phyloP scores from a whole-genome alignment of 2,113 vertebrate species.

The Lepidothrix coronata region DNA sequence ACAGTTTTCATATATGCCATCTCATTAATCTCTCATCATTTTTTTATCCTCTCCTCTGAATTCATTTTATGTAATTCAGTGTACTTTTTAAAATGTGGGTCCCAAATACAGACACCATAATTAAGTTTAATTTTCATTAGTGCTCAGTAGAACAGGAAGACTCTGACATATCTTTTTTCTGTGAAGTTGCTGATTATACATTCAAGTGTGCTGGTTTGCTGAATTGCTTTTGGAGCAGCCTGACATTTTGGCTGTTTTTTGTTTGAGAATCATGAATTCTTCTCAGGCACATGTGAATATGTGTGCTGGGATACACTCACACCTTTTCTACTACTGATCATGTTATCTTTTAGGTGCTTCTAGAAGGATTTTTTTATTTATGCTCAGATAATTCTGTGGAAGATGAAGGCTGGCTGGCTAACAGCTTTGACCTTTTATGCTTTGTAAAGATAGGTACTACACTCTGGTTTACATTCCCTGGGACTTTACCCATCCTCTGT shows the following conservation, averaged over 20 bases:
- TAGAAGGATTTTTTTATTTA: background rate
- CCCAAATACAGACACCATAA: slow-evolving; percentile 5
- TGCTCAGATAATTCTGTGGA: background rate
- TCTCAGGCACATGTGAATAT: background rate
- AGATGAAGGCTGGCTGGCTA: background rate
- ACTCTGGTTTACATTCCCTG: background rate
- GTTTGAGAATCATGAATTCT: background rate
- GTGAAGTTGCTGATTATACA: slow-evolving; percentile 10
- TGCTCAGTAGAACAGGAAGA: slow-evolving; percentile 26
- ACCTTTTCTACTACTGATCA: background rate
- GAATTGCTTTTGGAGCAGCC: background rate
- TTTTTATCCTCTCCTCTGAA: background rate
- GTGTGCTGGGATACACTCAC: background rate
- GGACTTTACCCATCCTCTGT: background rate
- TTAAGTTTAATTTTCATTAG: slow-evolving; percentile 56
- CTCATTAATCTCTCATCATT: background rate
- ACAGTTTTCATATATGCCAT: background rate
- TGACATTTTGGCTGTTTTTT: background rate
- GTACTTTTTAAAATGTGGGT: background rate
- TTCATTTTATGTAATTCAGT: background rate
- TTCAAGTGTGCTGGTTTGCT: background rate
- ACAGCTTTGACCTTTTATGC: background rate
- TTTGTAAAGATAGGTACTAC: background rate
- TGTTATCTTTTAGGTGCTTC: background rate
- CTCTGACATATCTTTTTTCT: background rate